Evolutionary conservation across 2,888 invertebrate genomes (phyloP).

Genomic region (Erebia palarica): DNA sequence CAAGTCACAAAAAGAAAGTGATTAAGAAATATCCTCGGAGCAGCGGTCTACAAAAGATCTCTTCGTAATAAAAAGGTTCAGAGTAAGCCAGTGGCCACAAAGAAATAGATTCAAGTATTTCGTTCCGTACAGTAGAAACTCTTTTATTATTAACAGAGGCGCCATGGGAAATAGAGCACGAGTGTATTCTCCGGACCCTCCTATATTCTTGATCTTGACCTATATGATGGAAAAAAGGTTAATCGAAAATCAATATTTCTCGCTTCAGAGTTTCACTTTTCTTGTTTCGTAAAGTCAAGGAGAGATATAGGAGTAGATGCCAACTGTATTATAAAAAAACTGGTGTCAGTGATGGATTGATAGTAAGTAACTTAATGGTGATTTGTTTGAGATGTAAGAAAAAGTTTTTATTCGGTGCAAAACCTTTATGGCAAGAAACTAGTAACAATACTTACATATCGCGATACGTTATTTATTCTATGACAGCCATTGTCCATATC

Average conservation of each 20-base stretch:
- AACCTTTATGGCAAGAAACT: background rate
- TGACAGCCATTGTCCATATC: too few species aligned
- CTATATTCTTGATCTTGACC: slow-evolving; percentile 31
- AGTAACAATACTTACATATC: background rate
- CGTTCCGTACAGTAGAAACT: slow-evolving; percentile 38
- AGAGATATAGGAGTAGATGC: background rate
- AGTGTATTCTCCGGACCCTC: slow-evolving; percentile 27
- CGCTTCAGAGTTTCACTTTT: slow-evolving; percentile 13
- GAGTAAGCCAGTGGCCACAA: slow-evolving; percentile 19
- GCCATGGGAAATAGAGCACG: slow-evolving; percentile 42
- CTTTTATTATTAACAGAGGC: slow-evolving; percentile 39
- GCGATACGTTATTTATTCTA: too few species aligned
- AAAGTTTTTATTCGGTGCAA: background rate
- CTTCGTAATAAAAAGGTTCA: slow-evolving; percentile 25
- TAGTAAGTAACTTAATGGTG: background rate
- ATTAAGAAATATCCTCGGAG: slow-evolving; percentile 25
- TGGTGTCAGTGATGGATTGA: background rate
- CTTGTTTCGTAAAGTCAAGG: slow-evolving; percentile 5
- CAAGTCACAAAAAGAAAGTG: slow-evolving; percentile 23
- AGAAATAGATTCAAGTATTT: slow-evolving; percentile 32
- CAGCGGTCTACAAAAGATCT: slow-evolving; percentile 25
- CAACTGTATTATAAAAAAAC: background rate
- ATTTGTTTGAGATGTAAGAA: background rate
- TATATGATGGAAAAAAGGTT: slow-evolving; percentile 25
- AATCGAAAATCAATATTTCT: slow-evolving; percentile 29